Conservation (phyloP, 2,113 vertebrate genomes). For the Indicator maculatus region DNA sequence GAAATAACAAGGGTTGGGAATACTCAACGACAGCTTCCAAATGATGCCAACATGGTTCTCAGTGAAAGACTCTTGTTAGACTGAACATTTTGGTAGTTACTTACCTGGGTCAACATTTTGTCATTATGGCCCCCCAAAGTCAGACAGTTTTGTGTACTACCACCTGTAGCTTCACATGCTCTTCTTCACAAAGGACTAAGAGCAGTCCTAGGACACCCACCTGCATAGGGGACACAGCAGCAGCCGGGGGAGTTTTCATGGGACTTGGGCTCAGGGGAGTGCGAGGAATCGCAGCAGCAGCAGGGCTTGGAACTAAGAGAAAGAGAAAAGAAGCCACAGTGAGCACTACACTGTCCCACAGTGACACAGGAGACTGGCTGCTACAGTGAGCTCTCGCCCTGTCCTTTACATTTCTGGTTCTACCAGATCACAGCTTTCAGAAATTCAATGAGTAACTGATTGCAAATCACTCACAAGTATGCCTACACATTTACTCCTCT, state of each 20-base stretch:
- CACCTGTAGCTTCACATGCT: background rate
- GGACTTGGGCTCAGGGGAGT: conserved; percentile 94
- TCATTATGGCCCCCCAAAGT: background rate
- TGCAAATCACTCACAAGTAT: conserved; percentile 20
- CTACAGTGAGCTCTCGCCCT: background rate
- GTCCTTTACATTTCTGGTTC: conserved; percentile 1
- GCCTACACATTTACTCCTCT: conserved; percentile 32
- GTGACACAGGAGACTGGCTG: background rate
- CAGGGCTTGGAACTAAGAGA: conserved; percentile 72
- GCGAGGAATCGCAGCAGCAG: conserved; percentile 85
- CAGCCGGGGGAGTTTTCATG: conserved; percentile 94
- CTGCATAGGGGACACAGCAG: conserved; percentile 96
- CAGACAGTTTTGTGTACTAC: background rate
- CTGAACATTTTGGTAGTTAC: background rate
- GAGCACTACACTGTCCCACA: background rate
- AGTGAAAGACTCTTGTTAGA: background rate
- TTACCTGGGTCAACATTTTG: background rate
- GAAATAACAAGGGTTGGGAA: background rate
- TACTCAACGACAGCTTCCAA: background rate
- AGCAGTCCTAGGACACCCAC: conserved; percentile 64
- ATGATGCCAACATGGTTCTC: background rate
- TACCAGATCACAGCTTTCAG: conserved; percentile 16
- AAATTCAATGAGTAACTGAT: conserved; percentile 38
- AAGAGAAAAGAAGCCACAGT: background rate
- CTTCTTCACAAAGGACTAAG: background rate